phyloP scores from a whole-genome alignment of 2,888 invertebrate genomes.

The Brachyptera risi region DNA sequence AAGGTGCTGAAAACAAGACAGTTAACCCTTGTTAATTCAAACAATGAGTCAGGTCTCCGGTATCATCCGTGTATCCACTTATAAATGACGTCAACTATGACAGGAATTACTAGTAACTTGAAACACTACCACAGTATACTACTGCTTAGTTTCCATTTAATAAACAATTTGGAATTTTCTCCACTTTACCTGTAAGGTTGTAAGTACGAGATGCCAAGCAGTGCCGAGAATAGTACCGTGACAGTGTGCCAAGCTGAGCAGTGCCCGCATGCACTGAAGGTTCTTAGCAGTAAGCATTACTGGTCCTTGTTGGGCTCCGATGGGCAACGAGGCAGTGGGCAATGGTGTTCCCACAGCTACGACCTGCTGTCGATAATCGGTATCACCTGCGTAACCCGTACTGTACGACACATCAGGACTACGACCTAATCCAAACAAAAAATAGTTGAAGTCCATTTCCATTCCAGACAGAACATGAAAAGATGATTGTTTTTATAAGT shows the following conservation, averaged over 20 bases:
- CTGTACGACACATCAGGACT: slow-evolving; percentile 40
- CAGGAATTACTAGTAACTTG: slow-evolving; percentile 11
- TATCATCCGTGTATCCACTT: no score
- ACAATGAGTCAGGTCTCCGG: no score
- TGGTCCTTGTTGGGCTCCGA: slow-evolving; percentile 76
- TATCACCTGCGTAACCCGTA: slow-evolving; percentile 49
- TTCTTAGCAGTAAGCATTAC: slow-evolving; percentile 98
- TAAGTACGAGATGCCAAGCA: slow-evolving; percentile 94
- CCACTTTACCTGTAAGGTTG: slow-evolving; percentile 89
- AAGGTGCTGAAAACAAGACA: slow-evolving; percentile 48
- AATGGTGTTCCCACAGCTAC: slow-evolving; percentile 96
- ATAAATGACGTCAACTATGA: no score
- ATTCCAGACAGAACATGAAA: no score
- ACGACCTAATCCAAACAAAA: slow-evolving; percentile 41
- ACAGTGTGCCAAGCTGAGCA: slow-evolving; percentile 83
- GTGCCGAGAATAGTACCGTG: slow-evolving; percentile 89
- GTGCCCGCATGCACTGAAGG: slow-evolving; percentile 91
- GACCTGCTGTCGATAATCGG: slow-evolving; percentile 87
- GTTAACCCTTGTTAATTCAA: slow-evolving; percentile 8
- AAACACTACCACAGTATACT: background rate
- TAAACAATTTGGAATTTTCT: no score
- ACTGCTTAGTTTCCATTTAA: no score
- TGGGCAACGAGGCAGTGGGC: slow-evolving; percentile 75
- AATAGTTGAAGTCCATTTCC: no score
- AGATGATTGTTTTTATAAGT: no score